Evolutionary conservation across 2,888 invertebrate genomes (phyloP), one percentile per base, ranked within the genome.

Genomic region (Nemoura dubitans): DNA sequence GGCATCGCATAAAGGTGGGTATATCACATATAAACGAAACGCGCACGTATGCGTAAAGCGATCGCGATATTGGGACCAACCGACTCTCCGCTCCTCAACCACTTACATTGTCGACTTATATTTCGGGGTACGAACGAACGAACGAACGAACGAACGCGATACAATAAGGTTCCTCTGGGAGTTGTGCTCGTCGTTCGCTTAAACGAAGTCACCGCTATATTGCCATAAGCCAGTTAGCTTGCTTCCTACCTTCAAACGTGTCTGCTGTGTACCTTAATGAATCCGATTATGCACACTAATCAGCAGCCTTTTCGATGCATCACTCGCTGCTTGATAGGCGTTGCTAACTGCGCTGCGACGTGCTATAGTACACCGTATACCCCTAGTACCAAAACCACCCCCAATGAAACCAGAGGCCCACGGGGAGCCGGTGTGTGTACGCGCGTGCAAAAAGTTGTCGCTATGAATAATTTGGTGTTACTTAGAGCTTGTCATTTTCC

Each of bases 401-500:
- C 14, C 2, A 59, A 3, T 7, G 10, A 59, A 59, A 59, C 14
- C 59, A 3, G 59, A 59, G 59, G 59, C 21, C 59, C 59, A 59
- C 21, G 21, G 59, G 59, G 59, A 59, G 59, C 16, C 59, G 59
- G 21, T 59, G 59, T 59, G 21, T 59, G 21, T 59, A 36, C 36
- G 10, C 14, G 59, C 59, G 59, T 59, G 59, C 59, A 59, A 59
- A 59, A 59, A 59, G 59, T 59, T 59, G 59, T 59, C 59, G 59
- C 59, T 59, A 59, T 78, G 78, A 78, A 78, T 78, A 78, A 78
- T 78, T 78, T 78, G 27, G 28, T 78, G 78, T 78, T 78, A 78
- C 26, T 78, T 78, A 78, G 78, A 78, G 78, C 78, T 78, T 28
- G 28, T 78, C 78, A 28, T 78, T 78, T 78, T 78, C 27, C 28